These are phyloP conservation scores for Ceratina calcarata DNA, from an alignment of 1,140 invertebrate species.

Conservation along the genomic window DNA sequence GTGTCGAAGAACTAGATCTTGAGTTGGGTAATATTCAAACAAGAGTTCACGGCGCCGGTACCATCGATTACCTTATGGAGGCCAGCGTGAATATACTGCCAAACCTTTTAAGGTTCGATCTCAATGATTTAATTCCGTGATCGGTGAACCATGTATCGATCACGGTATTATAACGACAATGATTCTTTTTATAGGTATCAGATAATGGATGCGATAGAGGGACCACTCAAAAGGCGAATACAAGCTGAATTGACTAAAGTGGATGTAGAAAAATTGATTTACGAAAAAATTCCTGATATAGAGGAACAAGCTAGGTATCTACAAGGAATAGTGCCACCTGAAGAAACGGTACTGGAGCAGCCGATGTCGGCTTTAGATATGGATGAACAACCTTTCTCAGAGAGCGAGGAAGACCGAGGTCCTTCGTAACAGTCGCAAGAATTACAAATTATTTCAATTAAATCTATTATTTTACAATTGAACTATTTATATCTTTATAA, in stretches of 20 bases:
- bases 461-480: neutral
- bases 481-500: neutral
- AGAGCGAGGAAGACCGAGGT: slow-evolving; percentile 77
- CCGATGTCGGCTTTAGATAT: slow-evolving; percentile 38
- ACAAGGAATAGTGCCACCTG: slow-evolving; percentile 64
- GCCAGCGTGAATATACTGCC: slow-evolving; percentile 89
- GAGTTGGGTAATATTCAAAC: slow-evolving; percentile 92
- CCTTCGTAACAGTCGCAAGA: slow-evolving; percentile 64
- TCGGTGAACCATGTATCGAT: neutral
- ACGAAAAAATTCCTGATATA: slow-evolving; percentile 84
- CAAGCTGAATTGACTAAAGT: slow-evolving; percentile 86
- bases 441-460: neutral
- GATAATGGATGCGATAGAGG: slow-evolving; percentile 90
- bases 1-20: slow-evolving; percentile 87
- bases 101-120: slow-evolving; percentile 85
- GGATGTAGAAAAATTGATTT: slow-evolving; percentile 87
- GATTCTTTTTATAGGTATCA: slow-evolving; percentile 81
- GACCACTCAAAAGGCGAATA: slow-evolving; percentile 85
- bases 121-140: neutral
- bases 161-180: neutral
- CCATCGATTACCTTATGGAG: slow-evolving; percentile 89
- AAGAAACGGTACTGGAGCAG: slow-evolving; percentile 70
- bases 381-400: slow-evolving; percentile 73
- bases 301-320: slow-evolving; percentile 80
- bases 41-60: slow-evolving; percentile 86